Conservation (phyloP, 2,113 vertebrate genomes). For the Eurystomus gularis region DNA sequence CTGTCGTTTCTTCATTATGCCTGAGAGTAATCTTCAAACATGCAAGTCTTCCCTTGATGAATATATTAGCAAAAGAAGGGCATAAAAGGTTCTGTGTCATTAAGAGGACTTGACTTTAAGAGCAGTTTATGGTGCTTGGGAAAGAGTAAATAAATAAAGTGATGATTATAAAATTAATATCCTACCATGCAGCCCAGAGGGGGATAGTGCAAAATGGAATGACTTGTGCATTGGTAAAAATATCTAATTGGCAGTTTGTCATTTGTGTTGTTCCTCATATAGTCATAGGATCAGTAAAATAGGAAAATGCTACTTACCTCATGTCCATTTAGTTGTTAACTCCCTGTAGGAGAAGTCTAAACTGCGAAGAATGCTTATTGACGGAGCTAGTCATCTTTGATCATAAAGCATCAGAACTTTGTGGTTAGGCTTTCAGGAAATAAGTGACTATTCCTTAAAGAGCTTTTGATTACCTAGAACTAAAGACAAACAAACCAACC, state of each 20-base stretch:
- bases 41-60: background rate
- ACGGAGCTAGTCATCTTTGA: background rate
- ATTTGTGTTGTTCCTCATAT: background rate
- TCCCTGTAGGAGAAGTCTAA: background rate
- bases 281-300: background rate
- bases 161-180: background rate
- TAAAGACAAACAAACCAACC: background rate
- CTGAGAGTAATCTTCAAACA: slow-evolving; percentile 38
- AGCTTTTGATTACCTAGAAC: background rate
- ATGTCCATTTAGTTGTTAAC: background rate
- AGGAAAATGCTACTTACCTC: background rate
- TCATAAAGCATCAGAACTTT: background rate
- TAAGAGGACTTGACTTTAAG: background rate
- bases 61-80: background rate
- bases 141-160: slow-evolving; percentile 27
- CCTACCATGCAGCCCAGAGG: background rate
- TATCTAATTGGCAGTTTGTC: background rate
- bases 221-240: background rate
- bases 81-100: background rate
- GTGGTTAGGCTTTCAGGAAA: background rate
- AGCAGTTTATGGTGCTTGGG: background rate
- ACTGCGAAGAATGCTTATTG: background rate
- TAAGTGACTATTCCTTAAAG: background rate
- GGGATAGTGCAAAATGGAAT: background rate
- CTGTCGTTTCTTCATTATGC: slow-evolving; percentile 24